These are phyloP conservation scores for Trachelus tabidus DNA, from an alignment of 2,888 invertebrate species.

Conservation along the genomic window DNA sequence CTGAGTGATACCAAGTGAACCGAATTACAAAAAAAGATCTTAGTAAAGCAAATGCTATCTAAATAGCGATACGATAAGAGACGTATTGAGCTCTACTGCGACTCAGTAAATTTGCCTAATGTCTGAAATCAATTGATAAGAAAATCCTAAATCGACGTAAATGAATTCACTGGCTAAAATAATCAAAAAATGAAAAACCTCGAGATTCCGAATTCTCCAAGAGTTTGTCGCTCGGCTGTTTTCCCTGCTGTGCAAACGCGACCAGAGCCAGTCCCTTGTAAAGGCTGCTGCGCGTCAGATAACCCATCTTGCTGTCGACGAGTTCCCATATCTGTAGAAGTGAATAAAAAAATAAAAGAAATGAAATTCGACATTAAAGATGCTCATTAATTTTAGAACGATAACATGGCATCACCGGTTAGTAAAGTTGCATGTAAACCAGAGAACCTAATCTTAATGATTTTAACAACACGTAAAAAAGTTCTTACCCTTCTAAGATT, in stretches of 20 bases:
- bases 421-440: no score
- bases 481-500: no score
- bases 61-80: no score
- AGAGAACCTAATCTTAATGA: no score
- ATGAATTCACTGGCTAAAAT: background rate
- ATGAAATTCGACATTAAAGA: no score
- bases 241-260: slow-evolving; percentile 71
- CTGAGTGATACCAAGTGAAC: no score
- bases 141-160: background rate
- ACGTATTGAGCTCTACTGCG: no score
- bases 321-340: slow-evolving; percentile 68
- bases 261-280: slow-evolving; percentile 71
- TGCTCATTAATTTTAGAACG: no score
- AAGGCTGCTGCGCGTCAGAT: slow-evolving; percentile 68
- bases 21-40: no score
- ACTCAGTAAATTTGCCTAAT: background rate
- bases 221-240: slow-evolving; percentile 69
- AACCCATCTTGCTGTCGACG: slow-evolving; percentile 67
- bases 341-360: background rate
- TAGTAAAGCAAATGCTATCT: no score
- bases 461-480: no score
- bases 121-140: background rate
- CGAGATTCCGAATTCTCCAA: slow-evolving; percentile 68
- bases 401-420: no score
- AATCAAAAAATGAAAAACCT: slow-evolving; percentile 40